phyloP scores from a whole-genome alignment of 2,797 vertebrate species.

The Peromyscus melanophrys region DNA sequence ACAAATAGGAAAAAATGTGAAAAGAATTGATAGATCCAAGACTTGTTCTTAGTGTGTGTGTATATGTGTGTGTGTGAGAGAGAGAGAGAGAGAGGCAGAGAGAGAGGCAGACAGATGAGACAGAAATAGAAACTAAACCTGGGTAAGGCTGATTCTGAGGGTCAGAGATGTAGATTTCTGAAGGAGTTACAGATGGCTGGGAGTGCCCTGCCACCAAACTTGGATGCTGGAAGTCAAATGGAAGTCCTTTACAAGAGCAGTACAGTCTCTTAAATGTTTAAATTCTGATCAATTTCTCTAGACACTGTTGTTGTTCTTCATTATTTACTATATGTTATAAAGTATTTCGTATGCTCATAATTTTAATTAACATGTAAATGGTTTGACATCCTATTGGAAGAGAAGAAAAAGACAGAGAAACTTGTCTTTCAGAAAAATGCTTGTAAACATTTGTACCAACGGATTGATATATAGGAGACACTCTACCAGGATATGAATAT shows the following conservation, averaged over 20 bases:
- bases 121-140: background rate
- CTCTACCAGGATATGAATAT: constrained; percentile 41
- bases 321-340: background rate
- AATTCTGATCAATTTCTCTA: background rate
- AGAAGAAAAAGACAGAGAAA: background rate
- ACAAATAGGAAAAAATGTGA: background rate
- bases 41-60: background rate
- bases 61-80: background rate
- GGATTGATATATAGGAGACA: constrained; percentile 74
- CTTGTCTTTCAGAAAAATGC: constrained; percentile 10
- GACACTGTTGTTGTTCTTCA: background rate
- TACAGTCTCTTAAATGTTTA: too few species aligned
- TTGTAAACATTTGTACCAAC: constrained; percentile 68
- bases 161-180: background rate
- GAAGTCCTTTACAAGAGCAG: background rate
- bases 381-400: background rate
- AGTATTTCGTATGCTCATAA: background rate
- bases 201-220: too few species aligned
- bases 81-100: background rate
- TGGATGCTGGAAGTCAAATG: too few species aligned
- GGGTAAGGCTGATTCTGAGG: background rate
- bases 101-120: background rate
- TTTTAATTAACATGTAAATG: background rate
- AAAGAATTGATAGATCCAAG: background rate
- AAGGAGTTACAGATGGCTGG: too few species aligned